Evolutionary conservation across 92 coral and sea anemone species (phyloP).

Genomic region (Nematostella vectensis): DNA sequence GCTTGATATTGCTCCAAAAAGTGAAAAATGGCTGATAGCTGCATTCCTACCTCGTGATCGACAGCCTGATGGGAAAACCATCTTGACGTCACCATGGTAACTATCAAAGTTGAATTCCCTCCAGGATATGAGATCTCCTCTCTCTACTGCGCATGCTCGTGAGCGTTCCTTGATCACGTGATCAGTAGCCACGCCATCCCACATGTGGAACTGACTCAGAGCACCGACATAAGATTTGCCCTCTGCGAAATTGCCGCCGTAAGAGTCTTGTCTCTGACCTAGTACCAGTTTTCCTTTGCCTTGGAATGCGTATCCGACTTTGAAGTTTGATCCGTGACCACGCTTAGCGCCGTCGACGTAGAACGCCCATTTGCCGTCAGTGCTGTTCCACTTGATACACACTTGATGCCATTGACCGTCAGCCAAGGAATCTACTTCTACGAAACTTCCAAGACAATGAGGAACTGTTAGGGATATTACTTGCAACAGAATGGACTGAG

Average conservation of each 20-base stretch:
- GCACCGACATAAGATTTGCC: conserved; percentile 6
- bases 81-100: conserved; percentile 5
- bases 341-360: conserved; percentile 12
- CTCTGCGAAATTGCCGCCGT: conserved; percentile 4
- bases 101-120: conserved; percentile 4
- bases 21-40: no score
- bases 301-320: background rate
- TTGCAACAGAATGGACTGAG: no score
- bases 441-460: background rate
- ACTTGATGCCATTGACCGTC: conserved; percentile 29
- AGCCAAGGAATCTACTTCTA: background rate
- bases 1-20: no score
- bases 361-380: conserved; percentile 7
- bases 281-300: conserved; percentile 15
- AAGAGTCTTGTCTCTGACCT: conserved; percentile 14
- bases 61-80: background rate
- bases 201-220: conserved; percentile 20
- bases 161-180: conserved; percentile 7
- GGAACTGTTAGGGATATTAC: no score
- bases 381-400: conserved; percentile 14
- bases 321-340: background rate
- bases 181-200: conserved; percentile 18
- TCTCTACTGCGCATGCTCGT: conserved; percentile 1
- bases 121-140: conserved; percentile 17
- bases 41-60: background rate